A percentile compares a stretch with the other conserved stretches of the same genome.
Evolutionary conservation across 2,113 vertebrate genomes (phyloP).

Genomic region (Fukomys damarensis): DNA sequence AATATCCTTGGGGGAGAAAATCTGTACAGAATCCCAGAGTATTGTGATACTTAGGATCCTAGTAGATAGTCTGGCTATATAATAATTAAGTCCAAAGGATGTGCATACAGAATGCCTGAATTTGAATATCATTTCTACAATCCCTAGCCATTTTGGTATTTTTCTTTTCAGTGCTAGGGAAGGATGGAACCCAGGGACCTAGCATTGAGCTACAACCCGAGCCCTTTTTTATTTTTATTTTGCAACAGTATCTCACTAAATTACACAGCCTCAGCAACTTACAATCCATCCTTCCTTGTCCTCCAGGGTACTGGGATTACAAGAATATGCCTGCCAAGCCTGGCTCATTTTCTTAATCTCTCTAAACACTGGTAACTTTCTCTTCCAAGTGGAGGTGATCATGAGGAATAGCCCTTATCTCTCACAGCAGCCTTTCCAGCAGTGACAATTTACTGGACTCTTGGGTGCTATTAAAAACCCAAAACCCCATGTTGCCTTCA

Average conservation of each 20-base stretch:
- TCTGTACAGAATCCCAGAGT: neutral
- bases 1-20: neutral
- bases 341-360: neutral
- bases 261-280: neutral
- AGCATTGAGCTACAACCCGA: neutral
- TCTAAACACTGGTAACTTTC: neutral
- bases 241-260: neutral
- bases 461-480: neutral
- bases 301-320: neutral
- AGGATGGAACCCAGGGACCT: neutral
- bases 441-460: too few species aligned
- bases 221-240: neutral
- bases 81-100: neutral
- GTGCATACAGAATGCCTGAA: too few species aligned
- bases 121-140: neutral
- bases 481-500: neutral
- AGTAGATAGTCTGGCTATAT: neutral
- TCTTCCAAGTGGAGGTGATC: neutral
- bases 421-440: neutral
- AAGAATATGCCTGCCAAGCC: neutral
- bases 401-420: neutral
- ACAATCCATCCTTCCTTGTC: neutral
- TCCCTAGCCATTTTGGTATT: accelerated
- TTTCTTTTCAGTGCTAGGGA: neutral
- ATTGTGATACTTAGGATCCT: neutral